phyloP scores from a whole-genome alignment of 2,888 invertebrate species.

The Pyrrhosoma nymphula region DNA sequence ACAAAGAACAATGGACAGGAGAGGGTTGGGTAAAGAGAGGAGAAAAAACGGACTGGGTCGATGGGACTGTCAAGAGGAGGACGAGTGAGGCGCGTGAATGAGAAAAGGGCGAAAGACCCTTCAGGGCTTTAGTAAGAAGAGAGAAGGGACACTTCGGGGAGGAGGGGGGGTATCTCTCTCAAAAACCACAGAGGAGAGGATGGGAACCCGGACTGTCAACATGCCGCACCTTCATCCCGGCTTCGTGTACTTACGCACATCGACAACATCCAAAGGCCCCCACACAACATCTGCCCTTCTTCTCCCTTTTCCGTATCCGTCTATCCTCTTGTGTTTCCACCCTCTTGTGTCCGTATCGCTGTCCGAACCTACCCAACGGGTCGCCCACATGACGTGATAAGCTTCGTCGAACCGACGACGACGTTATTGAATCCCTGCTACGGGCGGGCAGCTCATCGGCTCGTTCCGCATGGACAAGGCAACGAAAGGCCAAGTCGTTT shows the following conservation, averaged over 20 bases:
- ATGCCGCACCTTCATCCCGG: not conserved
- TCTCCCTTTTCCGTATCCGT: not conserved
- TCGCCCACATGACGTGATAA: not conserved
- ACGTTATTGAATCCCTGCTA: not conserved
- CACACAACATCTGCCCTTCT: not conserved
- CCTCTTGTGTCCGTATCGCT: not conserved
- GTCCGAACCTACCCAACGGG: not conserved
- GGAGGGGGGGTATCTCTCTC: not conserved
- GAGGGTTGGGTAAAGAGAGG: not conserved
- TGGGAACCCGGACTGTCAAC: not conserved
- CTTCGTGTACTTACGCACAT: not conserved
- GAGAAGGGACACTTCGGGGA: not conserved
- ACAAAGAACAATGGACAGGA: not conserved
- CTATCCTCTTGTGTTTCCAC: not conserved
- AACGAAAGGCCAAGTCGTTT: not conserved
- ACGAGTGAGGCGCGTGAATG: not conserved
- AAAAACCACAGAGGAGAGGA: not conserved
- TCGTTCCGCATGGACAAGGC: not conserved
- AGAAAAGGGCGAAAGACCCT: not conserved
- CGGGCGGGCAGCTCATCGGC: not conserved
- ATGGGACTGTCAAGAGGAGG: not conserved
- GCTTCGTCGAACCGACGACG: not conserved
- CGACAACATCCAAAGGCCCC: not conserved
- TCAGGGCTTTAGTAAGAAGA: too few relatives aligned
- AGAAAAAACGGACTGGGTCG: not conserved